phyloP scores from a whole-genome alignment of 2,113 vertebrate species.

The Zosterops japonicus region DNA sequence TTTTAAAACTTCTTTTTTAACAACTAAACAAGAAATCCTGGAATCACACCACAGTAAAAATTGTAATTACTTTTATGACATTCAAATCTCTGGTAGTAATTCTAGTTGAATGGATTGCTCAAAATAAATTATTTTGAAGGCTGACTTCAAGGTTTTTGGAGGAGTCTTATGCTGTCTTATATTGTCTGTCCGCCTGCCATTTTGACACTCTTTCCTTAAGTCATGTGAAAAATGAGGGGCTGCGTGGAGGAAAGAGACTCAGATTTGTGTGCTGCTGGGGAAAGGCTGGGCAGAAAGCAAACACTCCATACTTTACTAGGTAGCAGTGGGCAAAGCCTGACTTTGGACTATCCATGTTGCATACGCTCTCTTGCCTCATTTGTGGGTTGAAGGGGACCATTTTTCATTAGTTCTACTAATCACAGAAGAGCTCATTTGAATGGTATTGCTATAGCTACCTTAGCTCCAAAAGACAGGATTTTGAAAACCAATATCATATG shows the following conservation, averaged over 20 bases:
- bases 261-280: background rate
- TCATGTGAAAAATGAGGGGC: background rate
- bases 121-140: background rate
- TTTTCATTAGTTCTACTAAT: background rate
- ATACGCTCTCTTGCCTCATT: background rate
- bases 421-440: background rate
- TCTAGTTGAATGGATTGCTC: background rate
- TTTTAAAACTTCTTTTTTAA: background rate
- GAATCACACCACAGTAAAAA: background rate
- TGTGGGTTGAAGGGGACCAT: background rate
- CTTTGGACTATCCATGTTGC: background rate
- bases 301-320: background rate
- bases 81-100: background rate
- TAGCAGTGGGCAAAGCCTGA: background rate
- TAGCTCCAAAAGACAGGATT: background rate
- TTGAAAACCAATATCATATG: constrained; percentile 30
- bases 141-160: background rate
- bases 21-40: background rate
- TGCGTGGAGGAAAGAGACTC: background rate
- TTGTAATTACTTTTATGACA: background rate
- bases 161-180: background rate
- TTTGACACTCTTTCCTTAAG: background rate
- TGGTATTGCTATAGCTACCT: constrained; percentile 6
- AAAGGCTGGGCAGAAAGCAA: background rate
- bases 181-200: background rate